These are phyloP conservation scores for Gryllus longicercus DNA, from an alignment of 2,888 invertebrate genomes.

Conservation along the genomic window DNA sequence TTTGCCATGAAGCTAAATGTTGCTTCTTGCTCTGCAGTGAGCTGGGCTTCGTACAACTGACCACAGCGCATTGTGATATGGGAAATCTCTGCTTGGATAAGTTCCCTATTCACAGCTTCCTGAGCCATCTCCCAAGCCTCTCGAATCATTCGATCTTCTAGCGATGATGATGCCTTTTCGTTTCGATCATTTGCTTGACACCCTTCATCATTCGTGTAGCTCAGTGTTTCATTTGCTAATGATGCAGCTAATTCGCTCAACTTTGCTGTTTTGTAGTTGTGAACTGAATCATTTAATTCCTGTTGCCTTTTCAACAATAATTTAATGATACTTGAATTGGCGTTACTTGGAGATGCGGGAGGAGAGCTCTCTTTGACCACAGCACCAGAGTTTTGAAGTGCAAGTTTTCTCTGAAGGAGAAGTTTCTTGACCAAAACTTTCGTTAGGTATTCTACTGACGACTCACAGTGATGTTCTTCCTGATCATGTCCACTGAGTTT, in stretches of 20 bases:
- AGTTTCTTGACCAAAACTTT: constrained; percentile 67
- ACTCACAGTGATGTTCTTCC: constrained; percentile 49
- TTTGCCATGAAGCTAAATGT: constrained; percentile 63
- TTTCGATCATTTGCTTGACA: constrained; percentile 5
- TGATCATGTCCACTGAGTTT: constrained; percentile 58
- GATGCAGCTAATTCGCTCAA: constrained; percentile 67
- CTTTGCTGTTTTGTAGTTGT: constrained; percentile 65
- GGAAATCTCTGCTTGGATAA: constrained; percentile 73
- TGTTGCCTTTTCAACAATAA: constrained; percentile 55
- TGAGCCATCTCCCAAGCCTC: constrained; percentile 74
- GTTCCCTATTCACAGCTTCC: constrained; percentile 68
- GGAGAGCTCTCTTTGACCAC: constrained; percentile 33
- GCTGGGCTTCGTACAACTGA: constrained; percentile 62
- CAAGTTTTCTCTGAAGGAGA: constrained; percentile 51
- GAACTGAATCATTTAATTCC: constrained; percentile 59
- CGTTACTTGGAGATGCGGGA: constrained; percentile 40
- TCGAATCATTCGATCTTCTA: constrained; percentile 64
- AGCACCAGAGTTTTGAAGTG: constrained; percentile 43
- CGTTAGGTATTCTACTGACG: constrained; percentile 66
- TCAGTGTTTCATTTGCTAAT: constrained; percentile 67
- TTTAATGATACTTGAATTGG: constrained; percentile 51
- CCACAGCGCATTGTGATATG: constrained; percentile 69
- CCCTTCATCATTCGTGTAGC: constrained; percentile 45
- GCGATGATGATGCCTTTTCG: constrained; percentile 11
- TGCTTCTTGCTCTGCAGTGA: constrained; percentile 50